These are phyloP conservation scores for Zelleria hepariella DNA, from an alignment of 2,888 invertebrate species.

Conservation along the genomic window DNA sequence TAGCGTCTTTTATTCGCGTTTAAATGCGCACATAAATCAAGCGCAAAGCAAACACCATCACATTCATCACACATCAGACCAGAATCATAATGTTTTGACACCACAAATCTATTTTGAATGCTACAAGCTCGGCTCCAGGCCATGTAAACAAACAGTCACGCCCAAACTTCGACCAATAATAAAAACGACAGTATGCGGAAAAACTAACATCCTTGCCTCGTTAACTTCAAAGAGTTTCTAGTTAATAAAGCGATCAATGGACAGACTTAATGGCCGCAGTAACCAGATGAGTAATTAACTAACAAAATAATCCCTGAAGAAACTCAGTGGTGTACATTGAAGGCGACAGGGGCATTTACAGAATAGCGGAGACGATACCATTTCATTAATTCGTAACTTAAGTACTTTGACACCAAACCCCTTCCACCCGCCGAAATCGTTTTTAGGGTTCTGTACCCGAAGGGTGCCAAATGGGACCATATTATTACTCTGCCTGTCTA, in stretches of 20 bases:
- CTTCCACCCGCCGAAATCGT: too few species aligned
- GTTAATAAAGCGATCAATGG: conserved; percentile 64
- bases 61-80: conserved; percentile 39
- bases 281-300: conserved; percentile 21
- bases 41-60: conserved; percentile 10
- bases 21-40: background rate
- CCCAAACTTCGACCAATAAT: conserved; percentile 70
- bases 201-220: conserved; percentile 67
- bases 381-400: too few species aligned
- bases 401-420: too few species aligned
- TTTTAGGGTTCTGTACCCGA: too few species aligned
- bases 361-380: too few species aligned
- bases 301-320: background rate
- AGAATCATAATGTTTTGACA: conserved; percentile 61
- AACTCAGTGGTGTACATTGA: background rate
- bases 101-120: conserved; percentile 64
- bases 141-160: conserved; percentile 64
- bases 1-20: background rate
- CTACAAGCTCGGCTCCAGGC: conserved; percentile 27
- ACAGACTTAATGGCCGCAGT: conserved; percentile 42
- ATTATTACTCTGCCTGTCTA: too few species aligned
- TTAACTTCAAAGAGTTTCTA: conserved; percentile 58
- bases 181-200: conserved; percentile 69
- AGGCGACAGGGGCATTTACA: background rate
- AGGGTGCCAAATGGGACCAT: too few species aligned